These are phyloP conservation scores for Watersipora subatra DNA, from an alignment of 1,140 invertebrate genomes.

Conservation along the genomic window DNA sequence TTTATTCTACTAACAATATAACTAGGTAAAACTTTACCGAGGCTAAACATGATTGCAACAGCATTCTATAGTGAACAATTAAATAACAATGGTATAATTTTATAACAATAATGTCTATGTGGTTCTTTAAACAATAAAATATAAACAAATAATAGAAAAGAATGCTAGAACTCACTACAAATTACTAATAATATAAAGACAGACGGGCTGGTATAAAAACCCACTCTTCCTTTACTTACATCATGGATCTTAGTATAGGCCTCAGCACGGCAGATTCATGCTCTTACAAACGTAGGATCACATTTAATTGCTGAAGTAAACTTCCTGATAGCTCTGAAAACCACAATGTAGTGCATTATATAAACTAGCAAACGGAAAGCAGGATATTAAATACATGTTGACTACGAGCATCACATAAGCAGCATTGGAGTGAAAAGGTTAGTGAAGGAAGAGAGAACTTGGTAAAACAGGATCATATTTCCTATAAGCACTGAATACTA, in stretches of 20 bases:
- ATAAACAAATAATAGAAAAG: not conserved
- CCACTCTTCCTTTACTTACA: constrained; percentile 11
- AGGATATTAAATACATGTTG: too few species aligned
- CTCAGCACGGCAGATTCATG: constrained; percentile 35
- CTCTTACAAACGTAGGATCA: constrained; percentile 36
- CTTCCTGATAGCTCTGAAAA: constrained; percentile 33
- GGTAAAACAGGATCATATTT: too few species aligned
- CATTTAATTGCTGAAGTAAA: constrained; percentile 35
- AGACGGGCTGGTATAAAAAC: not conserved
- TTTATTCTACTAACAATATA: not conserved
- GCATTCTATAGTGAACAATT: not conserved
- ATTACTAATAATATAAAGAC: too few species aligned
- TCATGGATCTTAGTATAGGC: constrained; percentile 34
- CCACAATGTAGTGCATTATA: too few species aligned
- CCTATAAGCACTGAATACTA: too few species aligned
- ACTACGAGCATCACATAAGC: too few species aligned
- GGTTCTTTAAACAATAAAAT: not conserved
- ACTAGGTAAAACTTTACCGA: not conserved
- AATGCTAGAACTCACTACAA: not conserved
- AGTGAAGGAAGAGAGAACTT: too few species aligned
- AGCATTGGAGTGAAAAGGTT: too few species aligned
- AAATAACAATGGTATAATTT: not conserved
- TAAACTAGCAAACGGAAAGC: too few species aligned
- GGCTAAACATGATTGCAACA: not conserved
- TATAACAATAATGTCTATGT: not conserved